Evolutionary conservation across 1,140 invertebrate genomes (phyloP), one percentile per base, ranked within the genome.

Genomic region (Aphaenogaster rudis): DNA sequence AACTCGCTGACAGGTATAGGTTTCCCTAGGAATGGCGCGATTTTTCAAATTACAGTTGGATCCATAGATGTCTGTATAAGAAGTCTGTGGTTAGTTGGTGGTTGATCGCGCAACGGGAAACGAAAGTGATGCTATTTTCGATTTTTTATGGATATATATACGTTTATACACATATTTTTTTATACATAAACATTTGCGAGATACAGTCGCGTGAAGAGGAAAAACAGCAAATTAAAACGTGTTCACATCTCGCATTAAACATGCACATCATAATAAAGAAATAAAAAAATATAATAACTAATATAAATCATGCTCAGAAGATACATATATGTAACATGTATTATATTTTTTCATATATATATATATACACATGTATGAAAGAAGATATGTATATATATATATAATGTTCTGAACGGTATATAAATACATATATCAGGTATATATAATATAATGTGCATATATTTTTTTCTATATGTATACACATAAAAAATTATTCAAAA

Each of bases 121-220:
- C 1, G 8, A 67, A 39, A 21, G 5, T 0, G 17, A 4, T 6
- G 17, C 3, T 33, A 21, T 4, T 57, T 42, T 42, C 36, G 17
- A 59, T 59, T 52, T 39, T 59, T 52, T 39, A 39, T 21, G 9
- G 13, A 54, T 13, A 7, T 57, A 42, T 54, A 81, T 15, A 81
- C 6, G 13, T 71, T 17, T 81, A 42, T 42, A 54, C 42, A 57
- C 36, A 28, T 81, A 42, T 42, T 59, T 69, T 67, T 81, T n/a
- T 71, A 57, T 81, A 71, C 21, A 80, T 45, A 79, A 6, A 64
- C 36, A 48, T 45, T 17, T 45, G 3, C 61, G 7, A 36, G 63
- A 54, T 54, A 39, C 50, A 74, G 17, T 39, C 17, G 9, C 9
- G 8, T n/a, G 15, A 72, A 17, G 48, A 9, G 28, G 48, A 8